Conservation (phyloP, 1,140 invertebrate species). For the Tetragnatha versicolor region DNA sequence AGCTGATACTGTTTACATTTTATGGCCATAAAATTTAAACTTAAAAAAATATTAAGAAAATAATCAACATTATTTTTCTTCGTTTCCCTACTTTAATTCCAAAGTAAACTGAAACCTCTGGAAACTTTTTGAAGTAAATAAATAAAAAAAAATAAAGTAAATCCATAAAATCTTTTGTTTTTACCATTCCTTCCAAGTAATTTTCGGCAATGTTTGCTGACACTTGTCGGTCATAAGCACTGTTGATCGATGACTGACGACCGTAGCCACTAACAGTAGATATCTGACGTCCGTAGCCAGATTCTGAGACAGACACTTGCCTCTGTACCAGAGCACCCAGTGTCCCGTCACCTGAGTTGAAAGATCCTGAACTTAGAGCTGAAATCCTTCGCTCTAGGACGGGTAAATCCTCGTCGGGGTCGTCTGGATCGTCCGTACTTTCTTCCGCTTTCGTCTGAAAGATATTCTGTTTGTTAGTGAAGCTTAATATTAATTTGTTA, state of each 20-base stretch:
- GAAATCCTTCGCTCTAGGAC: neutral
- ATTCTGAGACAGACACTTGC: neutral
- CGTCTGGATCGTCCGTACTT: constrained; percentile 3
- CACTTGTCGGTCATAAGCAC: neutral
- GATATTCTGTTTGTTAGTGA: too few relatives aligned
- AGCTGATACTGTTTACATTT: too few relatives aligned
- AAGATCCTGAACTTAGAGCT: neutral
- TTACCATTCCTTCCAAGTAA: neutral
- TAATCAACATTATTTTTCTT: too few relatives aligned
- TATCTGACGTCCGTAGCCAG: neutral
- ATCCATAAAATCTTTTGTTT: too few relatives aligned
- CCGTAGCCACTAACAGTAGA: neutral
- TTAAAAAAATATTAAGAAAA: too few relatives aligned
- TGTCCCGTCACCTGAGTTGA: neutral
- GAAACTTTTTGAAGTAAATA: too few relatives aligned
- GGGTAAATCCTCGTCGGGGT: constrained; percentile 4
- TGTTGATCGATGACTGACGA: neutral
- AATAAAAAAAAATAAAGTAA: too few relatives aligned
- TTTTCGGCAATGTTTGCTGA: neutral
- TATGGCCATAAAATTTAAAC: too few relatives aligned
- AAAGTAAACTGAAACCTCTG: too few relatives aligned
- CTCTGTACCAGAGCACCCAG: neutral
- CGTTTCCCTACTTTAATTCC: too few relatives aligned
- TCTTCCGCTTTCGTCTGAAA: constrained; percentile 47
- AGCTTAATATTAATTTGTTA: too few relatives aligned